phyloP scores from a whole-genome alignment of 2,797 vertebrate genomes.

The Peromyscus eremicus region DNA sequence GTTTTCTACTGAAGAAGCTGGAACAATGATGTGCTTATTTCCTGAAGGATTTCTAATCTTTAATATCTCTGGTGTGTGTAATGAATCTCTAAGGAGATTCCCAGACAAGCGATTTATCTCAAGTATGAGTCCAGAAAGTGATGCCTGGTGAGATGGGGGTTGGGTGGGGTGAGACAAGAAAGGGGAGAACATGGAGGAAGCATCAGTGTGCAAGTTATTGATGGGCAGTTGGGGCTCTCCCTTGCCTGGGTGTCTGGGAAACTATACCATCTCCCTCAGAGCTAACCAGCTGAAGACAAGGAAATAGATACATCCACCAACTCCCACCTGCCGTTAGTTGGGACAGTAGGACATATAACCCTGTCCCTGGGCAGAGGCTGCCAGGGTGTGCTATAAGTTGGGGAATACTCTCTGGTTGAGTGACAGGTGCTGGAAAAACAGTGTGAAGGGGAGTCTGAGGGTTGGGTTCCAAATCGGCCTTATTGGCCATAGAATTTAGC shows the following conservation, averaged over 20 bases:
- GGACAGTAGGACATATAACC: neutral
- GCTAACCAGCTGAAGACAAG: neutral
- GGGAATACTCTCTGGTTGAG: neutral
- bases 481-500: neutral
- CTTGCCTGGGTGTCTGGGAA: neutral
- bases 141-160: neutral
- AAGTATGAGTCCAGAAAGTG: neutral
- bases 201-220: neutral
- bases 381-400: neutral
- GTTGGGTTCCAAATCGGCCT: neutral
- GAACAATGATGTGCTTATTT: neutral
- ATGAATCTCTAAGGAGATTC: neutral
- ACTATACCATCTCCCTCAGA: neutral
- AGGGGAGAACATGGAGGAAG: neutral
- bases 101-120: conserved; percentile 27
- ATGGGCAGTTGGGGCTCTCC: neutral
- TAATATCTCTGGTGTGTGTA: neutral
- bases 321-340: neutral
- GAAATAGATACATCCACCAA: neutral
- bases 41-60: neutral
- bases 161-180: neutral
- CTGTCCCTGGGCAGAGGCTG: neutral
- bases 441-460: neutral
- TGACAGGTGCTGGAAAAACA: accelerated
- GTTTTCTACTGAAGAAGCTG: conserved; percentile 25